Evolutionary conservation across 1,140 invertebrate genomes (phyloP).

Genomic region (Drosophila kikkawai): DNA sequence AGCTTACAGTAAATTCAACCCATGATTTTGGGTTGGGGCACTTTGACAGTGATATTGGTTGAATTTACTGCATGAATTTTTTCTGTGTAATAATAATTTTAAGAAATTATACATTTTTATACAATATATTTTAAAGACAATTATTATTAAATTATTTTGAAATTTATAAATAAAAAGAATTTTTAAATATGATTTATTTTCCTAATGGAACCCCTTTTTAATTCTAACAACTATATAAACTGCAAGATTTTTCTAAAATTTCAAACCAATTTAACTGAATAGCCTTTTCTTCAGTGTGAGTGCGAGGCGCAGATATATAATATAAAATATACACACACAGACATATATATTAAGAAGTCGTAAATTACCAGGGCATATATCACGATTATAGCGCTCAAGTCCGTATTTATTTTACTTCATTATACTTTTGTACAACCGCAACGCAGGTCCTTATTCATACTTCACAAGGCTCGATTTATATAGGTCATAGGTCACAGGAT

Average conservation of each 20-base stretch:
- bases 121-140: too few species aligned
- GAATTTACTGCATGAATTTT: too few species aligned
- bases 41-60: too few species aligned
- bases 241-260: background rate
- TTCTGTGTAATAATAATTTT: too few species aligned
- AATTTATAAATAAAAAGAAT: too few species aligned
- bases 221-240: too few species aligned
- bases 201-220: too few species aligned
- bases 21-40: too few species aligned
- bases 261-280: background rate
- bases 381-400: conserved; percentile 74
- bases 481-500: conserved; percentile 21
- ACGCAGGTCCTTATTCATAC: conserved; percentile 12
- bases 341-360: conserved; percentile 51
- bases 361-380: conserved; percentile 80
- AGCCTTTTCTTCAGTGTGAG: conserved; percentile 7
- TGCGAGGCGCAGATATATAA: conserved; percentile 43
- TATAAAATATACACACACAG: conserved; percentile 24
- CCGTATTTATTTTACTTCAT: conserved; percentile 79
- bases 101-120: too few species aligned
- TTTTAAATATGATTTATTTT: too few species aligned
- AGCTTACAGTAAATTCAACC: too few species aligned
- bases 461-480: conserved; percentile 14
- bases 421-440: conserved; percentile 42
- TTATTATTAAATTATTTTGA: too few species aligned